Evolutionary conservation across 2,797 vertebrate genomes (phyloP).

Genomic region (Galagoides demidoff): DNA sequence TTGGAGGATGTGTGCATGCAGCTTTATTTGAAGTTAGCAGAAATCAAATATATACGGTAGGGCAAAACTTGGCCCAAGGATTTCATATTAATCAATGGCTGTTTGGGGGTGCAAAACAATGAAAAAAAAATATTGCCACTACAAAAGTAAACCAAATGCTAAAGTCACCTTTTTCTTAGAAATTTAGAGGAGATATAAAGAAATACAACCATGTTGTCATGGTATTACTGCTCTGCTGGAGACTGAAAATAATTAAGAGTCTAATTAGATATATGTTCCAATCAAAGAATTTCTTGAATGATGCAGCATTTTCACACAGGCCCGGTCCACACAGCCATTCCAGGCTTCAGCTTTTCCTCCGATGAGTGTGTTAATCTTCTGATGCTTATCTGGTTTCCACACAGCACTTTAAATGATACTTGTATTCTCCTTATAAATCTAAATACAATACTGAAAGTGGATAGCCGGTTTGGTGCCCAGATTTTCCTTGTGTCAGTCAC

Average conservation of each 20-base stretch:
- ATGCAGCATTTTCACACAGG: constrained; percentile 45
- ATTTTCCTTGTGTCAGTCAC: not conserved
- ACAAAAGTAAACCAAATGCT: constrained; percentile 77
- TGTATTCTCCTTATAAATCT: not conserved
- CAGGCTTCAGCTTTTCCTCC: constrained; percentile 25
- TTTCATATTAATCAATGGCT: constrained; percentile 76
- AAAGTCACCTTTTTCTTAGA: constrained; percentile 44
- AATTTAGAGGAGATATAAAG: constrained; percentile 64
- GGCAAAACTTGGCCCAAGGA: constrained; percentile 68
- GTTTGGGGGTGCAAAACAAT: constrained; percentile 71
- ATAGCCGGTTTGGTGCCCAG: not conserved
- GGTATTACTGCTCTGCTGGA: constrained; percentile 43
- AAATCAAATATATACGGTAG: constrained; percentile 66
- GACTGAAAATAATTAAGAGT: constrained; percentile 74
- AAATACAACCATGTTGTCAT: constrained; percentile 57
- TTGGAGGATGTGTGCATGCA: constrained; percentile 19
- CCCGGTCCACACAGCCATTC: not conserved
- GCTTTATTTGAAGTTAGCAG: constrained; percentile 75
- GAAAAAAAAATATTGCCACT: constrained; percentile 75
- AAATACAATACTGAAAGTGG: not conserved
- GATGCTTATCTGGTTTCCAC: not conserved
- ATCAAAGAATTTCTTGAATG: constrained; percentile 45
- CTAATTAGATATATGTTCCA: constrained; percentile 67
- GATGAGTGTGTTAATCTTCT: not conserved
- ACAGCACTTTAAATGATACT: constrained; percentile 33